A percentile compares a stretch with the other conserved stretches of the same genome.
These are phyloP conservation scores for Seira sanloemensis DNA, from an alignment of 2,888 invertebrate species.

Conservation along the genomic window DNA sequence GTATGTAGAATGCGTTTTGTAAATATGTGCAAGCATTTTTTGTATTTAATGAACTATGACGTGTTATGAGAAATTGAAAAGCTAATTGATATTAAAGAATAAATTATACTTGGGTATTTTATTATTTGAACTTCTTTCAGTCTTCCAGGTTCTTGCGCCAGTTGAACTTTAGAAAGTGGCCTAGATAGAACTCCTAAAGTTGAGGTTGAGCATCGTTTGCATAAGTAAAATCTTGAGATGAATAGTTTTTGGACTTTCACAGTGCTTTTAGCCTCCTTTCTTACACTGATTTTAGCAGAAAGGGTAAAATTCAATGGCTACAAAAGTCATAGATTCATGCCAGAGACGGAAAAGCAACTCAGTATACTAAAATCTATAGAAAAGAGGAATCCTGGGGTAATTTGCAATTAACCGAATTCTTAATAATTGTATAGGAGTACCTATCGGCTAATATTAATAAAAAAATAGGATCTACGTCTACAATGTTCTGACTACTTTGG, in stretches of 20 bases:
- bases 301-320: conserved; percentile 22
- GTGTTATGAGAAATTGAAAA: no score
- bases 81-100: no score
- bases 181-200: no score
- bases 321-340: conserved; percentile 21
- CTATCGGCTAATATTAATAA: background rate
- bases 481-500: background rate
- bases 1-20: no score
- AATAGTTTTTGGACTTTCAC: no score
- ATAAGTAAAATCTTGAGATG: no score
- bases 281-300: background rate
- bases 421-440: no score
- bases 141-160: background rate
- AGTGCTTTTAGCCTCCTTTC: background rate
- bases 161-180: no score
- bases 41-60: no score
- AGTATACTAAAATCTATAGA: conserved; percentile 3
- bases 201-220: no score
- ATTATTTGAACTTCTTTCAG: background rate
- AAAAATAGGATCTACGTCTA: background rate
- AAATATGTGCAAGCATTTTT: no score
- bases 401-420: background rate
- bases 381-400: conserved; percentile 30
- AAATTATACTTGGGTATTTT: no score
- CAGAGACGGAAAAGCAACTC: background rate